These are phyloP conservation scores for Neoascia interrupta DNA, from an alignment of 2,888 invertebrate species.

Conservation along the genomic window DNA sequence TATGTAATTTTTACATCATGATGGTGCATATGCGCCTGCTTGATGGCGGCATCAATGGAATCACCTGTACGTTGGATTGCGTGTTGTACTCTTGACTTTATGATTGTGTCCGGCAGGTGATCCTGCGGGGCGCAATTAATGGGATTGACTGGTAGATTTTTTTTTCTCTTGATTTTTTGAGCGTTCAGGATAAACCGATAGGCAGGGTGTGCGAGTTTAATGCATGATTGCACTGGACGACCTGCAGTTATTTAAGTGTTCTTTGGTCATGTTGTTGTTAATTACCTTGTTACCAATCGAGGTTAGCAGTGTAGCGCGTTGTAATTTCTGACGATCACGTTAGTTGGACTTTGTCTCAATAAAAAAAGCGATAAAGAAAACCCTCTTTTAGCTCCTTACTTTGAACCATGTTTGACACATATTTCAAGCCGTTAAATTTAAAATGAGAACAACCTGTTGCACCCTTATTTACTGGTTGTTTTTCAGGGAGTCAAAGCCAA, in stretches of 20 bases:
- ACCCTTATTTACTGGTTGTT: no score
- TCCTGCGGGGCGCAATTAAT: slow-evolving; percentile 42
- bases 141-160: slow-evolving; percentile 25
- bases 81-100: slow-evolving; percentile 58
- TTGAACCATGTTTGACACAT: no score
- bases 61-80: slow-evolving; percentile 60
- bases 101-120: slow-evolving; percentile 54
- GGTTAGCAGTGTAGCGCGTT: no score
- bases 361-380: no score
- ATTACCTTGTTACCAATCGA: no score
- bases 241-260: slow-evolving; percentile 40
- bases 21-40: slow-evolving; percentile 21
- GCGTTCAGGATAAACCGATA: slow-evolving; percentile 26
- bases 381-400: no score
- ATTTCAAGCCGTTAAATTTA: no score
- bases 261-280: no score
- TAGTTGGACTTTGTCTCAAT: no score
- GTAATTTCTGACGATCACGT: no score
- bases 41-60: slow-evolving; percentile 54
- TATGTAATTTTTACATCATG: slow-evolving; percentile 60
- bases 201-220: slow-evolving; percentile 43
- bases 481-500: no score
- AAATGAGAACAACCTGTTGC: no score
- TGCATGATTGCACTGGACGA: slow-evolving; percentile 42
- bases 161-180: background rate